Percentiles rank a stretch among this genome's conserved stretches.
Conservation (phyloP, 2,888 invertebrate genomes). For the Phortica okadai region DNA sequence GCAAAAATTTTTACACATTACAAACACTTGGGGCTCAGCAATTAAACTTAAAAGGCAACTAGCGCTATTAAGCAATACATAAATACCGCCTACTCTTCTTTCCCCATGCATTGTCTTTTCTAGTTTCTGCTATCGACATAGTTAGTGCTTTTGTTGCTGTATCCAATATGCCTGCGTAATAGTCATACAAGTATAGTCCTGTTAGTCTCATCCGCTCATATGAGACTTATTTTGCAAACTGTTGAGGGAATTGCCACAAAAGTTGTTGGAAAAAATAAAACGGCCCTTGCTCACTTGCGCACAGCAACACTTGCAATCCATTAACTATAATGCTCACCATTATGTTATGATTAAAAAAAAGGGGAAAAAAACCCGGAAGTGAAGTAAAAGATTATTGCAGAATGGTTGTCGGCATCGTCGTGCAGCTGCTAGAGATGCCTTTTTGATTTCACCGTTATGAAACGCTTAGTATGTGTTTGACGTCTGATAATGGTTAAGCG, state of each 20-base stretch:
- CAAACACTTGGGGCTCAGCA: conserved; percentile 66
- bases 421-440: background rate
- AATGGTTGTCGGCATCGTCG: background rate
- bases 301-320: conserved; percentile 65
- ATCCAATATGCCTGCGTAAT: background rate
- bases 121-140: conserved; percentile 2
- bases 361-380: background rate
- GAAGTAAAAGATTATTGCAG: background rate
- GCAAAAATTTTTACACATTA: conserved; percentile 60
- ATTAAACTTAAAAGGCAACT: conserved; percentile 71
- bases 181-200: background rate
- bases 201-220: conserved; percentile 49
- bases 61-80: conserved; percentile 60
- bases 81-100: conserved; percentile 29
- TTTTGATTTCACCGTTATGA: conserved; percentile 4
- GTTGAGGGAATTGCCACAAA: conserved; percentile 2
- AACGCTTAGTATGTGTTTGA: background rate
- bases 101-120: background rate
- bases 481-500: too few relatives aligned
- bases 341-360: conserved; percentile 59
- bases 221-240: conserved; percentile 41
- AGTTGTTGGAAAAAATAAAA: conserved; percentile 20
- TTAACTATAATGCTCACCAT: conserved; percentile 61
- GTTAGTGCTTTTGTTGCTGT: conserved; percentile 30
- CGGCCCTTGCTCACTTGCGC: background rate